These are phyloP conservation scores for Bombus fervidus DNA, from an alignment of 1,140 invertebrate genomes.

Conservation along the genomic window DNA sequence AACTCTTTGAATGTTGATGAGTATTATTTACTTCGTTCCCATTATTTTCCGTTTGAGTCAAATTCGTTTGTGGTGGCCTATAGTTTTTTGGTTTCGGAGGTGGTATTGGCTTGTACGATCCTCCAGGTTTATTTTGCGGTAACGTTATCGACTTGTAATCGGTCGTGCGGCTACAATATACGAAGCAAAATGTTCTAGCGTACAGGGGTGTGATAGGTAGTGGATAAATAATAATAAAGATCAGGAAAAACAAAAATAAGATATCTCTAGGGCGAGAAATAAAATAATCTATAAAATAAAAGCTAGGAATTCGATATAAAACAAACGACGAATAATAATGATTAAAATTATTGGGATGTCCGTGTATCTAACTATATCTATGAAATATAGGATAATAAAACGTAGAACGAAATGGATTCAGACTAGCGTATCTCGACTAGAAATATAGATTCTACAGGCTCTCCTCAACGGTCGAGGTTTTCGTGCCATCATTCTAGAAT, in stretches of 20 bases:
- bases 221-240: background rate
- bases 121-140: conserved; percentile 80
- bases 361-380: background rate
- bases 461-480: conserved; percentile 74
- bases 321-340: background rate
- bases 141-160: conserved; percentile 78
- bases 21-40: conserved; percentile 75
- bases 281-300: background rate
- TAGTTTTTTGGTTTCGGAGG: conserved; percentile 96
- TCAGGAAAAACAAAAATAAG: too few relatives aligned
- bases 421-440: conserved; percentile 76
- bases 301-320: background rate
- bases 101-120: conserved; percentile 92
- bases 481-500: conserved; percentile 67
- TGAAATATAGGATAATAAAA: conserved; percentile 1
- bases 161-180: conserved; percentile 76
- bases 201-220: conserved; percentile 40
- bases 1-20: conserved; percentile 82
- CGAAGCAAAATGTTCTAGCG: conserved; percentile 71
- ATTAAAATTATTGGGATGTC: background rate
- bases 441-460: conserved; percentile 79
- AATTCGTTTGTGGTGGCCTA: conserved; percentile 85
- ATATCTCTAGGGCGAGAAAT: background rate
- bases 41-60: conserved; percentile 74
- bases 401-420: conserved; percentile 47